Conservation (phyloP, 2,113 vertebrate genomes). For the Ailurus styani region DNA sequence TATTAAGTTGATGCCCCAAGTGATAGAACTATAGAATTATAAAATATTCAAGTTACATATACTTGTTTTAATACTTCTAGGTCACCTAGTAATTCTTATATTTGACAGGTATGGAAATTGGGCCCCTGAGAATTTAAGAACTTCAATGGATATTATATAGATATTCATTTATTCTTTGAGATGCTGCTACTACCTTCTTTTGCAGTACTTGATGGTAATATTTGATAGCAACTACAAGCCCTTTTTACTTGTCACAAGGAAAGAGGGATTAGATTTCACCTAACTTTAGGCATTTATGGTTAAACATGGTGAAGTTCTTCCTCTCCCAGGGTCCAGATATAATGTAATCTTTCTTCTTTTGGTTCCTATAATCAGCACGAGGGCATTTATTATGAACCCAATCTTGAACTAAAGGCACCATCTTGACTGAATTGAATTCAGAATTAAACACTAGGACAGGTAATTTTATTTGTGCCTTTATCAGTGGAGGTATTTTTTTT, state of each 20-base stretch:
- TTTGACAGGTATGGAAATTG: neutral
- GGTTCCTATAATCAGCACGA: neutral
- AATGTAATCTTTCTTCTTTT: neutral
- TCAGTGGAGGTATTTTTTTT: neutral
- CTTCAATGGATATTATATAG: neutral
- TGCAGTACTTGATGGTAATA: neutral
- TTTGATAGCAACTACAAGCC: neutral
- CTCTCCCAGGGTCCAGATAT: neutral
- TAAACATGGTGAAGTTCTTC: neutral
- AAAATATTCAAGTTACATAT: neutral
- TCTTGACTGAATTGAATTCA: slow-evolving; percentile 20
- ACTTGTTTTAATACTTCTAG: slow-evolving; percentile 9
- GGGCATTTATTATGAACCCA: neutral
- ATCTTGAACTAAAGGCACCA: neutral
- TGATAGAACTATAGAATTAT: neutral
- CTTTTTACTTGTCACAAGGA: neutral
- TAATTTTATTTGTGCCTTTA: slow-evolving; percentile 18
- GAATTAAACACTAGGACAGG: neutral
- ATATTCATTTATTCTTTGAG: neutral
- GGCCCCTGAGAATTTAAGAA: neutral
- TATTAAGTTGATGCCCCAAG: neutral
- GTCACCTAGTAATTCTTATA: neutral
- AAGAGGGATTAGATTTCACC: neutral
- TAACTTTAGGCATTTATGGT: neutral
- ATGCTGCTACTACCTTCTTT: neutral